Evolutionary conservation across 2,888 invertebrate genomes (phyloP), one percentile per base, ranked within the genome.

Genomic region (Hypsopygia costalis): DNA sequence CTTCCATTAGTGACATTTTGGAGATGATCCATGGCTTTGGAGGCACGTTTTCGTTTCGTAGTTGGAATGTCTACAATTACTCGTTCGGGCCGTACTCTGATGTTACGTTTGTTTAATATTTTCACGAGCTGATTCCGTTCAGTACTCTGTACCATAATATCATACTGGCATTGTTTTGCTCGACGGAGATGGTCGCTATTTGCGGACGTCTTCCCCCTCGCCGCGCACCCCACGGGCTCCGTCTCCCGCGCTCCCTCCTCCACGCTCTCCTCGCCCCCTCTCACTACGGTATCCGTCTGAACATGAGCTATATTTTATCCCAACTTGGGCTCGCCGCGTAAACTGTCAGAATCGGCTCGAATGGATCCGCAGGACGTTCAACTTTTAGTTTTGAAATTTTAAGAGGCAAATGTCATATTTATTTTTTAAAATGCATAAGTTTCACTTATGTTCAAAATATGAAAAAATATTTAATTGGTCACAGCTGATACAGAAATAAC

Each of bases 301-400:
- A 77, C 80, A 77, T 70, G 80, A 76, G 83, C 85, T 81, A 87
- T 86, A 86, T 85, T 82, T 87, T 83, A 87, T 83, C 81, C 81
- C 77, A 71, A 81, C 67, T 81, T 79, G 80, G 80, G 73, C 73
- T 75, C 72, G 70, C 75, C 72, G 76, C 77, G 81, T 81, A 82
- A 85, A 82, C 86, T 83, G 85, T 82, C 85, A 85, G 83, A 81
- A 82, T 80, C 71, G 75, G 63, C 73, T 69, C 69, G 66, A 65
- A 68, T 69, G 71, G 67, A 69, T 74, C 70, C 62, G 66, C 65
- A 77, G 83, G 81, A 73, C 85, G 71, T 85, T 86, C 83, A 86
- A 85, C 85, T 85, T 79, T 72, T 65, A 69, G 72, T 73, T 74
- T 62, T 63, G 63, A 69, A 68, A 69, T 62, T 69, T 70, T 61